Base-by-base conservation (phyloP, 2,888 invertebrate genomes). In the Tiphia femorata region DNA sequence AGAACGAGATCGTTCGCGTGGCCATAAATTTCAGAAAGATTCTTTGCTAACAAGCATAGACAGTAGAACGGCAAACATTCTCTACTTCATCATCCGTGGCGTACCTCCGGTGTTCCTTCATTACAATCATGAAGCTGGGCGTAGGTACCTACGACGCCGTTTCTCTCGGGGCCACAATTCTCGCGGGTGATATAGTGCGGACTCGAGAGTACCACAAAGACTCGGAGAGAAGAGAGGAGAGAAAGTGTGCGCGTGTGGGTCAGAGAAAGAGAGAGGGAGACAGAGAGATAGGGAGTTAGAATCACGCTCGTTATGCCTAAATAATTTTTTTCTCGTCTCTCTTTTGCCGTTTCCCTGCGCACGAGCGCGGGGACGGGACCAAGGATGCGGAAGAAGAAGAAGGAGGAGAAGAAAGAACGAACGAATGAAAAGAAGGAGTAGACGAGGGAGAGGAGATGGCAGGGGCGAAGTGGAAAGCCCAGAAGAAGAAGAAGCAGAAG, bases 191-290 rank as follows among this genome's bases (percentile, higher is more conserved):
- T 69, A 66, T 68, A 69, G 64, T 68, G 57, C 64, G 64, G 61
- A n/a, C n/a, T 63, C 50, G 66, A 69, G 61, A 57, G 68, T 64
- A 66, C 64, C 57, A 69, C 58, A 66, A 69, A 70, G 53, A 62
- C 38, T 19, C 33, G 54, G 57, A n/a, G 2, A 2, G 29, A 7
- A 52, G 57, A n/a, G 2, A 2, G 29, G 7, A 7, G 33, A 33
- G n/a, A 6, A 33, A 4, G 12, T 33, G 33, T 14, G 33, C 3
- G 29, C 10, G 8, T 25, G 5, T 25, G 8, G 8, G 8, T 6
- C 5, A 12, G 12, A 12, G 12, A 14, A 12, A 37, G 19, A 17
- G 27, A 8, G 25, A 14, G 14, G 29, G 21, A 23, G 12, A 37
- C 4, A 1, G 14, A 14, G 12, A 1, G 33, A n/a, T 5, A 29